phyloP scores from a whole-genome alignment of 2,113 vertebrate species.

The Scortum barcoo region DNA sequence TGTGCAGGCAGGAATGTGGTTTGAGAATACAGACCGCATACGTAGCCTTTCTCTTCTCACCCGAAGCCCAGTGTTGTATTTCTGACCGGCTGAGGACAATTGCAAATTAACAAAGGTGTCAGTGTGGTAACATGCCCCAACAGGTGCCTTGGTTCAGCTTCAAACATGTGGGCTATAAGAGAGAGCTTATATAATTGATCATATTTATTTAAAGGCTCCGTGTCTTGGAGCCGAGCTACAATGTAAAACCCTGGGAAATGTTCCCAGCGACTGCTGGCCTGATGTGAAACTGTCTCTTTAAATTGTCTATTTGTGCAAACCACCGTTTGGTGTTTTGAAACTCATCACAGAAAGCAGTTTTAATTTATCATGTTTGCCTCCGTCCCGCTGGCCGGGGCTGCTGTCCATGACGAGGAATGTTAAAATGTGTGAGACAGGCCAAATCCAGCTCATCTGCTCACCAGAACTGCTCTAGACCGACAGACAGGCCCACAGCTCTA shows the following conservation, averaged over 20 bases:
- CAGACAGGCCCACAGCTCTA: constrained; percentile 40
- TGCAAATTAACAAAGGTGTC: constrained; percentile 83
- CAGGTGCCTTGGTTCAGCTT: constrained; percentile 72
- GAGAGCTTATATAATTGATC: constrained; percentile 68
- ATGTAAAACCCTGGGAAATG: constrained; percentile 39
- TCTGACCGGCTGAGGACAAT: constrained; percentile 76
- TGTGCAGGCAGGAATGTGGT: constrained; percentile 68
- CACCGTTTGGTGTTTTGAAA: constrained; percentile 1
- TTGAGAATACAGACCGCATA: constrained; percentile 64
- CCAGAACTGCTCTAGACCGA: constrained; percentile 52
- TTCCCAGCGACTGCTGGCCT: constrained; percentile 25
- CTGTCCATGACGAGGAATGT: constrained; percentile 85
- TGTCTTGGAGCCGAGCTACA: constrained; percentile 37
- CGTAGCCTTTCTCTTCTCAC: constrained; percentile 60
- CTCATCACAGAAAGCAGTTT: constrained; percentile 5
- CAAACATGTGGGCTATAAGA: constrained; percentile 47
- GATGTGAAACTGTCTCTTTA: constrained; percentile 12
- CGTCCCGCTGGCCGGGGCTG: constrained; percentile 35
- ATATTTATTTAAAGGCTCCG: constrained; percentile 69
- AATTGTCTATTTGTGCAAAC: constrained; percentile 21
- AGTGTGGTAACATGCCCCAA: constrained; percentile 68
- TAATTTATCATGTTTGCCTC: constrained; percentile 23
- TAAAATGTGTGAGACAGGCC: constrained; percentile 80
- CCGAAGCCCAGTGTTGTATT: constrained; percentile 68
- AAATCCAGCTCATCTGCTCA: constrained; percentile 84